phyloP scores from a whole-genome alignment of 1,140 invertebrate genomes.

The Proctacanthus coquilletti region DNA sequence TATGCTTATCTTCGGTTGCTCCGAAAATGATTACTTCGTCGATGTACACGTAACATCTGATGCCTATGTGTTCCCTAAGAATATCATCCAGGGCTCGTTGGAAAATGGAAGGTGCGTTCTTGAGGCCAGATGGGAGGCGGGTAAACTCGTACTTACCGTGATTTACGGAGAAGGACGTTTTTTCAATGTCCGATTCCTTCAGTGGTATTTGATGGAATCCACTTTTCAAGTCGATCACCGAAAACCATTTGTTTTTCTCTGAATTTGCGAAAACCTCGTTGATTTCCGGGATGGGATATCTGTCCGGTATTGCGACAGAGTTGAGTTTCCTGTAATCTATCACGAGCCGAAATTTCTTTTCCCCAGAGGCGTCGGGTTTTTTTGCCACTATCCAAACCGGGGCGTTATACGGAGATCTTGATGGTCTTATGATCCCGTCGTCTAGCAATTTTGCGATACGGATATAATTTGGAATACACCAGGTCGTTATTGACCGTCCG shows the following conservation, averaged over 20 bases:
- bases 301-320: slow-evolving; percentile 8
- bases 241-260: not conserved
- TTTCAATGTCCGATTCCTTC: slow-evolving; percentile 6
- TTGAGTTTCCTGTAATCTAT: slow-evolving; percentile 15
- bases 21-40: slow-evolving; percentile 19
- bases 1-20: slow-evolving; percentile 16
- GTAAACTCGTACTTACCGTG: slow-evolving; percentile 10
- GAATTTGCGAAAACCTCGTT: not conserved
- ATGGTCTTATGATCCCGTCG: too few species aligned
- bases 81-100: slow-evolving; percentile 29
- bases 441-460: too few species aligned
- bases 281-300: not conserved
- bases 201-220: slow-evolving; percentile 5
- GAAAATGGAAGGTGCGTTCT: slow-evolving; percentile 29
- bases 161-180: slow-evolving; percentile 9
- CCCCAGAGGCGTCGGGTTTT: slow-evolving; percentile 12
- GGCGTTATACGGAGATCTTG: too few species aligned
- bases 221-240: not conserved
- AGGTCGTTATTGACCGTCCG: too few species aligned
- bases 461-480: too few species aligned
- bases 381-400: slow-evolving; percentile 13
- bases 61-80: slow-evolving; percentile 13
- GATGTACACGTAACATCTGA: slow-evolving; percentile 16
- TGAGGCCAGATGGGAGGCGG: slow-evolving; percentile 27
- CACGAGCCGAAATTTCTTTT: slow-evolving; percentile 12